phyloP scores from a whole-genome alignment of 2,888 invertebrate species.

The Branchellion lobata region DNA sequence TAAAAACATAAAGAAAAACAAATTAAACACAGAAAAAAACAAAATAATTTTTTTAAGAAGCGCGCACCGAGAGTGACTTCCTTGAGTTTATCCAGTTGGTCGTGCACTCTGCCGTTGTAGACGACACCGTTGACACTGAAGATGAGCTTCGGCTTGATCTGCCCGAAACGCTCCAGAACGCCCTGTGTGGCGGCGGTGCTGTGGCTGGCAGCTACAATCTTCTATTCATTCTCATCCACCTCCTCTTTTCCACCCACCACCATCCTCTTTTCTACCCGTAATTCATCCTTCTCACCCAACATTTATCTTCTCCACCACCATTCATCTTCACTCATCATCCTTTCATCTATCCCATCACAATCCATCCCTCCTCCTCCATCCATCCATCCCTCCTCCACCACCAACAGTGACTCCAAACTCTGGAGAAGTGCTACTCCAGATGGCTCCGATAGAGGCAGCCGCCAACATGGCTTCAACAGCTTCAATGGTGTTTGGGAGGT shows the following conservation, averaged over 20 bases:
- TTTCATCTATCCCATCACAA: too few relatives aligned
- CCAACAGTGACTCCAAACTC: slow-evolving; percentile 66
- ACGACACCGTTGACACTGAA: slow-evolving; percentile 66
- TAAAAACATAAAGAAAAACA: too few relatives aligned
- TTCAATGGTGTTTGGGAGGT: slow-evolving; percentile 65
- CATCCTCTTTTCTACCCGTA: too few relatives aligned
- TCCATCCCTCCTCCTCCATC: too few relatives aligned
- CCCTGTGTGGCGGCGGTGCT: slow-evolving; percentile 60
- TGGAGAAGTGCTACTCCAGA: slow-evolving; percentile 66
- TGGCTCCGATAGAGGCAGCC: slow-evolving; percentile 65
- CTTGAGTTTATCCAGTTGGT: slow-evolving; percentile 64
- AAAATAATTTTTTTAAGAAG: too few relatives aligned
- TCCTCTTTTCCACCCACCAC: too few relatives aligned
- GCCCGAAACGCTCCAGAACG: slow-evolving; percentile 64
- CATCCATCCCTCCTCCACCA: slow-evolving; percentile 28
- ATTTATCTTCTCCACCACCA: too few relatives aligned
- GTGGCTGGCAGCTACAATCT: too few relatives aligned
- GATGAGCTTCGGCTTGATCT: slow-evolving; percentile 66
- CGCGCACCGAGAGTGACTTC: slow-evolving; percentile 62
- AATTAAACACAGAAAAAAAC: too few relatives aligned
- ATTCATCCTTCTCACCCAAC: too few relatives aligned
- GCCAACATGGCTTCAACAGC: slow-evolving; percentile 66
- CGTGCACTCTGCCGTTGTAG: slow-evolving; percentile 66
- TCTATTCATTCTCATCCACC: too few relatives aligned
- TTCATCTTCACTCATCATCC: too few relatives aligned